phyloP scores from a whole-genome alignment of 2,797 vertebrate genomes.

The Trematocara caparti region DNA sequence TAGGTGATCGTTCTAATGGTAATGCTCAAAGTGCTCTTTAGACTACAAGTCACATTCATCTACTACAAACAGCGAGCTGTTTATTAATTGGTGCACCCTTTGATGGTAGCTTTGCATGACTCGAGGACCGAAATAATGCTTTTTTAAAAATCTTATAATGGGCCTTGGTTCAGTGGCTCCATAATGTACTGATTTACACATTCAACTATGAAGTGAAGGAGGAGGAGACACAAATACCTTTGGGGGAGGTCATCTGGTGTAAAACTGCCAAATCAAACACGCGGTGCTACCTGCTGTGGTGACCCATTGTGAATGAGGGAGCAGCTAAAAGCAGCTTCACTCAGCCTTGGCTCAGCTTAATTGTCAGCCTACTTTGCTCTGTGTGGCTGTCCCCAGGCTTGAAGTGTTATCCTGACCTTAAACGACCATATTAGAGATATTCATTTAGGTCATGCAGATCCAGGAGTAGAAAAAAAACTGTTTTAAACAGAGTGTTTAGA shows the following conservation, averaged over 20 bases:
- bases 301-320: not conserved
- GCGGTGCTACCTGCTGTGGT: not conserved
- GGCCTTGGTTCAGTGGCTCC: not conserved
- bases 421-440: not conserved
- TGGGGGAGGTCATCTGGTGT: not conserved
- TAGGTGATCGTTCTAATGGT: not conserved
- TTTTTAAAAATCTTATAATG: not conserved
- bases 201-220: not conserved
- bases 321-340: not conserved
- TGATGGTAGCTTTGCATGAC: not conserved
- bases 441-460: not conserved
- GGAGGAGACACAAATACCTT: not conserved
- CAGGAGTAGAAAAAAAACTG: not conserved
- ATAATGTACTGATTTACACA: not conserved
- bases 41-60: not conserved
- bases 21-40: not conserved
- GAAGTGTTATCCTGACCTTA: not conserved
- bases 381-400: not conserved
- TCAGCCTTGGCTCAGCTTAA: not conserved
- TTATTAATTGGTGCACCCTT: not conserved
- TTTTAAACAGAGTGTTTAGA: not conserved
- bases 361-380: not conserved
- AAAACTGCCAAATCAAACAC: not conserved
- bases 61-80: not conserved
- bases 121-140: not conserved